These are phyloP conservation scores for Cliona cf. orientalis DNA, from an alignment of 37 sponge, comb jelly and placozoan species.

Conservation along the genomic window DNA sequence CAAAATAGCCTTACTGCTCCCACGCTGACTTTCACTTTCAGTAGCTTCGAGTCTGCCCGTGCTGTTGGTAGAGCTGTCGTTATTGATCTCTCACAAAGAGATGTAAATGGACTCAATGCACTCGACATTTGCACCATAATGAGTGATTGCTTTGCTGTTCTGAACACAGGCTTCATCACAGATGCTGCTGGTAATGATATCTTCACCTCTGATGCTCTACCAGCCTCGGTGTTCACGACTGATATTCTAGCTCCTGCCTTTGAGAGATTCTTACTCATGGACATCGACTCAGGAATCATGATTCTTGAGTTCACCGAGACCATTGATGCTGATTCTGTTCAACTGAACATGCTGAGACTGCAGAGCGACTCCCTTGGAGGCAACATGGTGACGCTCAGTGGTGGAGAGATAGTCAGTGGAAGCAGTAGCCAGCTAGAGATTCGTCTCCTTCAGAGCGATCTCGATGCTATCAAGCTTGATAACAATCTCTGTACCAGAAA, in stretches of 20 bases:
- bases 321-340: slow-evolving; percentile 61
- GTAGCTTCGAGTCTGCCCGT: slow-evolving; percentile 19
- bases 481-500: slow-evolving; percentile 58
- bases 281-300: slow-evolving; percentile 71
- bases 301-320: slow-evolving; percentile 78
- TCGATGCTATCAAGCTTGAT: slow-evolving; percentile 76
- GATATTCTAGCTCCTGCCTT: slow-evolving; percentile 72
- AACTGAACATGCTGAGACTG: slow-evolving; percentile 55
- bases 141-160: slow-evolving; percentile 59
- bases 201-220: slow-evolving; percentile 18
- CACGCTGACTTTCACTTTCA: slow-evolving; percentile 42
- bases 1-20: slow-evolving; percentile 23
- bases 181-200: slow-evolving; percentile 81
- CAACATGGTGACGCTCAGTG: slow-evolving; percentile 55
- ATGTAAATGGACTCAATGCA: slow-evolving; percentile 70
- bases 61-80: slow-evolving; percentile 37
- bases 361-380: slow-evolving; percentile 65
- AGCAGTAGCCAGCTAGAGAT: slow-evolving; percentile 73
- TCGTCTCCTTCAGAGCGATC: slow-evolving; percentile 50
- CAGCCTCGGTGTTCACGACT: slow-evolving; percentile 59
- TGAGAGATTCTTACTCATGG: slow-evolving; percentile 76
- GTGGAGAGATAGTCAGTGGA: slow-evolving; percentile 65
- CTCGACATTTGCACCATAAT: slow-evolving; percentile 62
- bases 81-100: slow-evolving; percentile 57
- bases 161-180: slow-evolving; percentile 59